A percentile compares a stretch with the other conserved stretches of the same genome.
These are phyloP conservation scores for Drosophila recens DNA, from an alignment of 2,888 invertebrate genomes.

Conservation along the genomic window DNA sequence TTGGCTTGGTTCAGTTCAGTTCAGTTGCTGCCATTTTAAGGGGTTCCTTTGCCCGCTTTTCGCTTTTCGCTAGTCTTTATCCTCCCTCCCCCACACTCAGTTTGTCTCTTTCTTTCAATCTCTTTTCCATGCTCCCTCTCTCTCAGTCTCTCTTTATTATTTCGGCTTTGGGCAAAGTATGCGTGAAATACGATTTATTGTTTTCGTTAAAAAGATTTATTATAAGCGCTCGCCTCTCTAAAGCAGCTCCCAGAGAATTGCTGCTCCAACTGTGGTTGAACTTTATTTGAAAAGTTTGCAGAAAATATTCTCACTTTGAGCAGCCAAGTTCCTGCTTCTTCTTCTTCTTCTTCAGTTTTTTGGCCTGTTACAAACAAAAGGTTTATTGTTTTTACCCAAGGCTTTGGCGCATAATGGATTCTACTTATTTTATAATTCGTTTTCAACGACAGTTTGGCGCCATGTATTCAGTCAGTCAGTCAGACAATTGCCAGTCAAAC, in stretches of 20 bases:
- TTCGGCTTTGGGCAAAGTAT: constrained; percentile 67
- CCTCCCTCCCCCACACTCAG: neutral
- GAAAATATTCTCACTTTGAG: constrained; percentile 48
- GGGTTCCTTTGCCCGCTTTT: constrained; percentile 44
- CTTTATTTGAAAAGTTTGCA: constrained; percentile 74
- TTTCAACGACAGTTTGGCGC: constrained; percentile 8
- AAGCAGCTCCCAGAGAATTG: constrained; percentile 11
- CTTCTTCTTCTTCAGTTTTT: neutral
- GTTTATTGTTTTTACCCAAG: constrained; percentile 19
- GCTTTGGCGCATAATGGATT: constrained; percentile 20
- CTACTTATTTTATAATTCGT: constrained; percentile 18
- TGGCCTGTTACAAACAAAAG: constrained; percentile 27
- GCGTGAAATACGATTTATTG: constrained; percentile 79
- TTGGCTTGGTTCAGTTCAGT: constrained; percentile 21
- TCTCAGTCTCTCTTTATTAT: constrained; percentile 50
- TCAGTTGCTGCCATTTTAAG: constrained; percentile 41
- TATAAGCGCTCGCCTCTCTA: constrained; percentile 50
- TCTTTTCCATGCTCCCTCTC: constrained; percentile 1
- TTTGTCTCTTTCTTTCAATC: constrained; percentile 1
- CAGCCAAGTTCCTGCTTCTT: neutral
- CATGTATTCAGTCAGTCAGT: neutral
- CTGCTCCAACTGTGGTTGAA: constrained; percentile 49
- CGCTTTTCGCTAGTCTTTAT: constrained; percentile 3
- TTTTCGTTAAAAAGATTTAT: constrained; percentile 79
- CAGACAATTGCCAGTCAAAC: neutral